Evolutionary conservation across 2,888 invertebrate genomes (phyloP).

Genomic region (Parnassius smintheus): DNA sequence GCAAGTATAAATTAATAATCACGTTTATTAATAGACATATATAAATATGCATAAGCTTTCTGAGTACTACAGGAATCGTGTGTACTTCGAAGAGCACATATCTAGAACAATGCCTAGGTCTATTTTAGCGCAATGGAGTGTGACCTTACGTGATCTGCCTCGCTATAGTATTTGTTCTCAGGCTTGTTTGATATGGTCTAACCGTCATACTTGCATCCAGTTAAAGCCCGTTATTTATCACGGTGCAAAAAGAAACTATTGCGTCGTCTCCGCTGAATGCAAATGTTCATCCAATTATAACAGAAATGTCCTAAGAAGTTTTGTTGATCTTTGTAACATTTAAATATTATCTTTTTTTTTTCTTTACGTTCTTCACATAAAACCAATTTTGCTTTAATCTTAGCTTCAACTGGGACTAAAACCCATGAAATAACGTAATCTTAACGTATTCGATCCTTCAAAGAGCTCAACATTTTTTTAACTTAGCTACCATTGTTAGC

Average conservation of each 20-base stretch:
- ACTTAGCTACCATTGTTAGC: too few relatives aligned
- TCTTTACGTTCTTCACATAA: background rate
- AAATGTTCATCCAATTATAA: constrained; percentile 21
- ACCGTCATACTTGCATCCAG: constrained; percentile 20
- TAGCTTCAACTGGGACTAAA: too few relatives aligned
- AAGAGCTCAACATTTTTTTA: too few relatives aligned
- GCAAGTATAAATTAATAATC: too few relatives aligned
- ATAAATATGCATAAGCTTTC: too few relatives aligned
- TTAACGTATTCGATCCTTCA: too few relatives aligned
- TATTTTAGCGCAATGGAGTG: constrained; percentile 34
- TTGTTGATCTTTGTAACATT: background rate
- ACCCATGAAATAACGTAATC: too few relatives aligned
- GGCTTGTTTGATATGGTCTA: constrained; percentile 8
- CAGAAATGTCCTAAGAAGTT: constrained; percentile 4
- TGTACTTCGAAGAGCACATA: too few relatives aligned
- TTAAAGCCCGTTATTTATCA: constrained; percentile 20
- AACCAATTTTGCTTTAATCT: too few relatives aligned
- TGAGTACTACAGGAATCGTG: too few relatives aligned
- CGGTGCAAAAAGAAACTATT: constrained; percentile 7
- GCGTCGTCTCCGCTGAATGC: constrained; percentile 16
- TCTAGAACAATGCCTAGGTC: constrained; percentile 27
- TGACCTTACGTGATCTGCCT: constrained; percentile 37
- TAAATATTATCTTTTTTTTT: background rate
- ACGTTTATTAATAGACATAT: too few relatives aligned
- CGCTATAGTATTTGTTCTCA: constrained; percentile 12